Evolutionary conservation across 2,113 vertebrate genomes (phyloP).

Genomic region (Calypte anna): DNA sequence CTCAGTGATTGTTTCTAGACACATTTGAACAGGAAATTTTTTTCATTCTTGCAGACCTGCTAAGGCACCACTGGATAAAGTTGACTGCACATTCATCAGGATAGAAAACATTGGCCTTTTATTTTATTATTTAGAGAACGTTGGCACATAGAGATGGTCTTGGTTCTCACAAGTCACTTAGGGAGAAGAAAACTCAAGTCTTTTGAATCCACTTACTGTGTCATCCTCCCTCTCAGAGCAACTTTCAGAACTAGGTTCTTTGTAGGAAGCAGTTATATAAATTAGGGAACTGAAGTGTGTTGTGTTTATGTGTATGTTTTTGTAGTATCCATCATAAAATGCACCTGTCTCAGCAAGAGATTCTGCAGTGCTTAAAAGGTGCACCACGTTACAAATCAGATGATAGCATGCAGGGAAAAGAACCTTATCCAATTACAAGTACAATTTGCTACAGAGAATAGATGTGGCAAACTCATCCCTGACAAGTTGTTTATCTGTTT

Average conservation of each 20-base stretch:
- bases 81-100: not conserved
- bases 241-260: not conserved
- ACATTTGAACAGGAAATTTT: constrained; percentile 30
- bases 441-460: constrained; percentile 2
- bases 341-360: constrained; percentile 11
- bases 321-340: not conserved
- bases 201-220: not conserved
- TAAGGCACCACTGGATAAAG: constrained; percentile 4
- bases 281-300: not conserved
- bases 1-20: not conserved
- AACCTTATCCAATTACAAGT: constrained; percentile 43
- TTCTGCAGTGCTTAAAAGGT: constrained; percentile 10
- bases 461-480: not conserved
- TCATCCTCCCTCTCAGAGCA: not conserved
- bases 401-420: not conserved
- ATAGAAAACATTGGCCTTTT: constrained; percentile 5
- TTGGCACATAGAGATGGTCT: not conserved
- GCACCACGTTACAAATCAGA: not conserved
- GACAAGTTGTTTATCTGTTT: constrained; percentile 42
- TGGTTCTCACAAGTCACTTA: not conserved
- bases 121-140: constrained; percentile 20
- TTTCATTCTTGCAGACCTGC: constrained; percentile 20
- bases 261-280: not conserved
- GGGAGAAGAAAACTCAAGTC: not conserved
- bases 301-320: not conserved